Evolutionary conservation across 2,888 invertebrate species (phyloP), one percentile per base, ranked within the genome.

Genomic region (Plebejus anna): DNA sequence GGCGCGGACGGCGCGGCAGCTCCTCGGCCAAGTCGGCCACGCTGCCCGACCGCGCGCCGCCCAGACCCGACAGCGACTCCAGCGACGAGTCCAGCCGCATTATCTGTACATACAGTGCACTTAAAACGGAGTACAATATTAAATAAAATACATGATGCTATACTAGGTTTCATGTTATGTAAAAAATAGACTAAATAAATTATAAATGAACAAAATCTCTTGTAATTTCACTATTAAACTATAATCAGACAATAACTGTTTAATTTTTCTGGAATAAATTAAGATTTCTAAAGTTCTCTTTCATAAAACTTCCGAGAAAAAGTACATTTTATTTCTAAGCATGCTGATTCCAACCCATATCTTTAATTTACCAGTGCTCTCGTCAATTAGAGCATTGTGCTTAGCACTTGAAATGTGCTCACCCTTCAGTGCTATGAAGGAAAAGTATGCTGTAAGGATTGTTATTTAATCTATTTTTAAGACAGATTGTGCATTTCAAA

Each of bases 1-100:
- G 95, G 76, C 95, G 28, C 94, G 90, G 82, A 78, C 92, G 90
- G 7, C 92, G 88, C 89, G 90, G 59, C 88, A 88, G 87, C 79
- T 97, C 96, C 80, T 96, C 96, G 83, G 96, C 97, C 16, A 97
- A 90, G 91, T 97, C 97, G 32, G 96, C 96, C 82, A 97, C 97
- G 86, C 97, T 97, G 87, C 97, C 97, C 47, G 97, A 97, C 55
- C 97, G 95, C 28, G 95, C 96, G 81, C 95, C 84, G 0, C 85
- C 88, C 42, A 97, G 96, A 75, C 96, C 96, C 55, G 94, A 89
- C 80, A 97, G 90, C 51, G 97, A 96, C 88, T 97, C 97, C 92
- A 96, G 96, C 77, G 97, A 96, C 72, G 96, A 95, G 87, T 97
- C 97, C 88, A 97, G 95, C 77, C 96, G 95, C 97, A 97, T 97